Conservation (phyloP, 2,888 invertebrate genomes). For the Andrena bicolor region DNA sequence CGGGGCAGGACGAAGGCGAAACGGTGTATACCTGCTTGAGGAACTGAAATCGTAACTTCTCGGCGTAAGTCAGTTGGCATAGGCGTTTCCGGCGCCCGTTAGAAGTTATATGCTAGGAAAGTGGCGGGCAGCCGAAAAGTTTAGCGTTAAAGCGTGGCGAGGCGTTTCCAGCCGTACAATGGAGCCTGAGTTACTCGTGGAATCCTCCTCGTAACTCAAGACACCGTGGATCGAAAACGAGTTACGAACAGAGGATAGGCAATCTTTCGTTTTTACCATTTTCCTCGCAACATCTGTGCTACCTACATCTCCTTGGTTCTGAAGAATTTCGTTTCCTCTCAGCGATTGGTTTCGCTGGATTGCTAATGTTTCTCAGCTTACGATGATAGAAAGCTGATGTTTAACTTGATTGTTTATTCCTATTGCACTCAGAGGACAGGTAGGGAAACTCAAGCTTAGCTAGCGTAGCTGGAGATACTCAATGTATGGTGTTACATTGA, state of each 20-base stretch:
- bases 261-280: slow-evolving; percentile 29
- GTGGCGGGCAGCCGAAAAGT: slow-evolving; percentile 60
- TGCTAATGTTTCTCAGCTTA: not conserved
- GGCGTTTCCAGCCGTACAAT: slow-evolving; percentile 66
- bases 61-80: slow-evolving; percentile 75
- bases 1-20: slow-evolving; percentile 37
- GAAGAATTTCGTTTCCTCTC: not conserved
- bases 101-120: slow-evolving; percentile 77
- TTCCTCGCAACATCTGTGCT: slow-evolving; percentile 61
- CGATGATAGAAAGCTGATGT: not conserved
- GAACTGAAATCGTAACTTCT: slow-evolving; percentile 69
- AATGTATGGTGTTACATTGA: no score
- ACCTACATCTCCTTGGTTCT: not conserved
- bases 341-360: slow-evolving; percentile 24
- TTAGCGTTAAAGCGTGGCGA: slow-evolving; percentile 72
- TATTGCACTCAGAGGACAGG: not conserved
- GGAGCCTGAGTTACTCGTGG: slow-evolving; percentile 23
- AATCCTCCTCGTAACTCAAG: slow-evolving; percentile 68
- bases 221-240: slow-evolving; percentile 55
- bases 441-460: not conserved
- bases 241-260: slow-evolving; percentile 34
- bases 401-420: not conserved
- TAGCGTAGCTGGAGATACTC: no score
- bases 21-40: slow-evolving; percentile 59
- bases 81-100: slow-evolving; percentile 69